Percentiles rank a stretch among this genome's conserved stretches.
Evolutionary conservation across 2,797 vertebrate species (phyloP).

Genomic region (Poeciliopsis turneri): DNA sequence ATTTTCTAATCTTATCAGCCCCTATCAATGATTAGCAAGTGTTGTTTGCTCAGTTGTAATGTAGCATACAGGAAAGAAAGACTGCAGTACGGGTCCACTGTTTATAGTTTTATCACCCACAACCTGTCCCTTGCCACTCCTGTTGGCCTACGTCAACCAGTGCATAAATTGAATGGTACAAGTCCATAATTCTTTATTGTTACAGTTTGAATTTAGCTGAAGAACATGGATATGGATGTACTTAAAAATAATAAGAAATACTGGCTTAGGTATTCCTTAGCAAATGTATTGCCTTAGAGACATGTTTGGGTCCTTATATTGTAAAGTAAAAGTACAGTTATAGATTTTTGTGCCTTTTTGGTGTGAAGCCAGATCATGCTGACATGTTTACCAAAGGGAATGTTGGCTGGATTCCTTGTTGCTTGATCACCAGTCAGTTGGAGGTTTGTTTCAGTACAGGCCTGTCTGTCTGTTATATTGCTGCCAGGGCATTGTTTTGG

Average conservation of each 20-base stretch:
- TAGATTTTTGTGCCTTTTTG: background rate
- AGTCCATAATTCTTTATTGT: background rate
- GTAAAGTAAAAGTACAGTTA: background rate
- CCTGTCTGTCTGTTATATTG: background rate
- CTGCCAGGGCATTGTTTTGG: background rate
- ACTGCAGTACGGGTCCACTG: constrained; percentile 20
- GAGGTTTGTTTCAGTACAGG: constrained; percentile 31
- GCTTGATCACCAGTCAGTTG: constrained; percentile 5
- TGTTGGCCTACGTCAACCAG: background rate
- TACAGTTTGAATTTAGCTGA: background rate
- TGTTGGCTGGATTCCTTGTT: background rate
- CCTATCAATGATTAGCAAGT: constrained; percentile 75
- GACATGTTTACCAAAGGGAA: background rate
- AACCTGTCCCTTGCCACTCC: constrained; percentile 24
- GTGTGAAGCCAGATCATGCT: background rate
- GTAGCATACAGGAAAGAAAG: constrained; percentile 34
- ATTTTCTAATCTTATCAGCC: constrained; percentile 70
- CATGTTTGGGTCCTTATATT: background rate
- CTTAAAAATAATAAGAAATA: background rate
- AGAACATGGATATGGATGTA: background rate
- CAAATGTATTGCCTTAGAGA: background rate
- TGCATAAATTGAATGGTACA: background rate
- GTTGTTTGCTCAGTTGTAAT: constrained; percentile 55
- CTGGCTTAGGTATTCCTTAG: background rate
- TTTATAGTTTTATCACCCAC: constrained; percentile 57